phyloP scores from a whole-genome alignment of 2,888 invertebrate genomes.

The Drosophila kanekoi region DNA sequence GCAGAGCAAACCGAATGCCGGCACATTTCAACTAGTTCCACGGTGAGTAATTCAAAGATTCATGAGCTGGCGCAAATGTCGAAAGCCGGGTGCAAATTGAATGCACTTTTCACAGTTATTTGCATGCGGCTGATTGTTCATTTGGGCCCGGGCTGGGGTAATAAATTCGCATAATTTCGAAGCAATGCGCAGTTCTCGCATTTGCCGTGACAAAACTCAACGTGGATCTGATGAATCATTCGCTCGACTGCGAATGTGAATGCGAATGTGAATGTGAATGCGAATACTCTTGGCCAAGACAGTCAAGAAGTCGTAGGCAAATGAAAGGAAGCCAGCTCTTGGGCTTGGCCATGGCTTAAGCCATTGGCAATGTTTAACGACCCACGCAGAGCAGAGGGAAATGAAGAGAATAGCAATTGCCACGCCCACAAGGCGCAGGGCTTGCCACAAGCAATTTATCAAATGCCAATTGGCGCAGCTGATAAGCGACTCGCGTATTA shows the following conservation, averaged over 20 bases:
- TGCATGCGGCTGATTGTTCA: slow-evolving; percentile 5
- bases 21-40: slow-evolving; percentile 14
- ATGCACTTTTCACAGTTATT: slow-evolving; percentile 19
- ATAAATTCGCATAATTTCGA: slow-evolving; percentile 12
- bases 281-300: slow-evolving; percentile 1
- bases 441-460: slow-evolving; percentile 13
- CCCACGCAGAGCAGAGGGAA: slow-evolving; percentile 41
- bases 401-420: slow-evolving; percentile 2
- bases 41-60: slow-evolving; percentile 14
- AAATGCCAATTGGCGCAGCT: slow-evolving; percentile 5
- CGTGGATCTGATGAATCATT: slow-evolving; percentile 21
- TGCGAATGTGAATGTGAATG: slow-evolving; percentile 5
- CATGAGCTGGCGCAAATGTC: slow-evolving; percentile 26
- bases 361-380: slow-evolving; percentile 28
- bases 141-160: not conserved
- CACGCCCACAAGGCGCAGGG: slow-evolving; percentile 17
- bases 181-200: not conserved
- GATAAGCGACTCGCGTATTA: slow-evolving; percentile 19
- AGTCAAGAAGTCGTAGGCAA: slow-evolving; percentile 15
- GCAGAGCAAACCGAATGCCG: slow-evolving; percentile 11
- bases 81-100: slow-evolving; percentile 17
- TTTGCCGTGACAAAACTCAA: slow-evolving; percentile 15
- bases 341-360: slow-evolving; percentile 10
- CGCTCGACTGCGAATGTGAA: slow-evolving; percentile 1
- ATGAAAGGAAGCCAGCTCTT: slow-evolving; percentile 1